A percentile compares a stretch with the other conserved stretches of the same genome.
Evolutionary conservation across 2,888 invertebrate genomes (phyloP).

Genomic region (Dinocampus coccinellae): DNA sequence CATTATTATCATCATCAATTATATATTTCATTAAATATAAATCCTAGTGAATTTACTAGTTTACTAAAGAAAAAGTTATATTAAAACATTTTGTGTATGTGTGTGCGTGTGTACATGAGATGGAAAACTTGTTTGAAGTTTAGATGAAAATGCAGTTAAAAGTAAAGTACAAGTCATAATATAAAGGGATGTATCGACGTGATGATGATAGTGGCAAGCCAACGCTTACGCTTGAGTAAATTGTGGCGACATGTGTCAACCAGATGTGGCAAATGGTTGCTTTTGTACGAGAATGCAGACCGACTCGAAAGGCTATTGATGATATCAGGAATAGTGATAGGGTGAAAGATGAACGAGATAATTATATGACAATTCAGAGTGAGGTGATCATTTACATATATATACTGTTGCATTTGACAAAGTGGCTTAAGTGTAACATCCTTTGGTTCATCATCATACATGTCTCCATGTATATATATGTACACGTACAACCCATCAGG

Average conservation of each 20-base stretch:
- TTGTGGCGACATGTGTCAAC: conserved; percentile 60
- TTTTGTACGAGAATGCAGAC: conserved; percentile 18
- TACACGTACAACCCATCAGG: neutral
- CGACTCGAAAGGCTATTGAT: conserved; percentile 50
- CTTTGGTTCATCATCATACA: conserved; percentile 7
- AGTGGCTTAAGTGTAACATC: conserved; percentile 53
- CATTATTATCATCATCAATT: too few species aligned
- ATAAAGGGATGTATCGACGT: neutral
- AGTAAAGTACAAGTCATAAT: neutral
- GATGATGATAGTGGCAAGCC: neutral
- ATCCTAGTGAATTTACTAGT: too few species aligned
- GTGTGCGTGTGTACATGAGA: too few species aligned
- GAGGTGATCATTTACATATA: conserved; percentile 61
- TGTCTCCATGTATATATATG: conserved; percentile 13
- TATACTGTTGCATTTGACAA: conserved; percentile 60
- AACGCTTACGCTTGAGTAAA: conserved; percentile 16
- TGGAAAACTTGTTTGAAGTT: neutral
- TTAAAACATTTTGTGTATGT: too few species aligned
- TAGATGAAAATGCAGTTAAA: neutral
- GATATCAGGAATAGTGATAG: conserved; percentile 49
- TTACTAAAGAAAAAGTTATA: too few species aligned
- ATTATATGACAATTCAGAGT: conserved; percentile 56
- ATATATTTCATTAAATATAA: too few species aligned
- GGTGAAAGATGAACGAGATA: neutral
- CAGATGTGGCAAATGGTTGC: conserved; percentile 56